Conservation (phyloP, 2,113 vertebrate species). For the Sorex araneus region DNA sequence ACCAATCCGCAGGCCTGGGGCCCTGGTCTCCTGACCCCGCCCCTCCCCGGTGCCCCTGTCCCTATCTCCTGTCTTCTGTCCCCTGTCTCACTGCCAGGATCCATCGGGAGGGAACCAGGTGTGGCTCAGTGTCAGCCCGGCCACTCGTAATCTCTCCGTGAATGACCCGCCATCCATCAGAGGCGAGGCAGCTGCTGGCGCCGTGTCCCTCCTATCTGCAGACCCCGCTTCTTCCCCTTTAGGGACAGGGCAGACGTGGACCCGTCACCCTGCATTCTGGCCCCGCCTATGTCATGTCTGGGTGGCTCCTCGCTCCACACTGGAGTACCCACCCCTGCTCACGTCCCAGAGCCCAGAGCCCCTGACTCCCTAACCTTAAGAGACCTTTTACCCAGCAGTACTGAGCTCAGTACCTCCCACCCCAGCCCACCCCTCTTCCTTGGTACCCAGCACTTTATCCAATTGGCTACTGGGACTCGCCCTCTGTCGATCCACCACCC, state of each 20-base stretch:
- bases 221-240: constrained; percentile 5
- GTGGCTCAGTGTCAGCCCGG: not conserved
- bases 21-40: not conserved
- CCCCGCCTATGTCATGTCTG: not conserved
- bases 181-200: not conserved
- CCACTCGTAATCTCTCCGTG: constrained; percentile 30
- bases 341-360: not conserved
- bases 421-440: not conserved
- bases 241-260: not conserved
- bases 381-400: not conserved
- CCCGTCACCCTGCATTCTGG: not conserved
- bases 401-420: not conserved
- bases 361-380: not conserved
- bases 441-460: not conserved
- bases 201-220: accelerated
- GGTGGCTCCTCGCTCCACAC: no score
- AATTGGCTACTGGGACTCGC: not conserved
- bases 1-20: not conserved
- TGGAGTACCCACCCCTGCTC: not conserved
- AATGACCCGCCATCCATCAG: constrained; percentile 69
- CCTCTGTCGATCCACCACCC: not conserved
- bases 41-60: not conserved
- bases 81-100: no score
- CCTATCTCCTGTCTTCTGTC: no score
- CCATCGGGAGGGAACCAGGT: not conserved